Conservation (phyloP, 2,888 invertebrate species). For the Tyria jacobaeae region DNA sequence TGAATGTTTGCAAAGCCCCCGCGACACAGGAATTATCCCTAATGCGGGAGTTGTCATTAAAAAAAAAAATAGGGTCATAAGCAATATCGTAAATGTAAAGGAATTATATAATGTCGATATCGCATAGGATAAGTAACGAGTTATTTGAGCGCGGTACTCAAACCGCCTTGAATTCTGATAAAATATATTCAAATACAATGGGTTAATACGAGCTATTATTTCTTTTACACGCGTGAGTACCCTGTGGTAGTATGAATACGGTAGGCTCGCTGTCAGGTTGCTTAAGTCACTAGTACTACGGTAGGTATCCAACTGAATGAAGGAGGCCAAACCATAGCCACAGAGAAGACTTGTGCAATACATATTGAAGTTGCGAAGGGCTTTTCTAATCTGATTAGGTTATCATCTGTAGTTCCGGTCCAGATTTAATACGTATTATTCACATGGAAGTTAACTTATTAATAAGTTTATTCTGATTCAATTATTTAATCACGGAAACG, state of each 20-base stretch:
- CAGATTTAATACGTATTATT: constrained; percentile 26
- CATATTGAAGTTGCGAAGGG: constrained; percentile 61
- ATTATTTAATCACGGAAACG: neutral
- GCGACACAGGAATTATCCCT: too few relatives aligned
- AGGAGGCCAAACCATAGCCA: constrained; percentile 51
- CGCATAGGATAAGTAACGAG: neutral
- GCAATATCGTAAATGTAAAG: too few relatives aligned
- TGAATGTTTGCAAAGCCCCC: too few relatives aligned
- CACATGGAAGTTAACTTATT: constrained; percentile 7
- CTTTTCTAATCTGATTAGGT: constrained; percentile 53
- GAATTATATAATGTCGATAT: too few relatives aligned
- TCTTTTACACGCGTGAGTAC: constrained; percentile 61
- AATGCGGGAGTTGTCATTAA: too few relatives aligned
- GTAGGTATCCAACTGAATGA: constrained; percentile 57
- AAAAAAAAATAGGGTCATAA: too few relatives aligned
- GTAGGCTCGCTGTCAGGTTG: constrained; percentile 45
- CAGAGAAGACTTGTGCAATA: constrained; percentile 55
- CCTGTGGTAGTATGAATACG: constrained; percentile 44
- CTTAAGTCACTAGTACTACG: constrained; percentile 49
- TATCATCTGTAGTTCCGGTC: constrained; percentile 51
- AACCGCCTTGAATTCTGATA: constrained; percentile 9
- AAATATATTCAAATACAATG: constrained; percentile 33
- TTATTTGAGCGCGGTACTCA: neutral
- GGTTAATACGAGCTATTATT: constrained; percentile 45
- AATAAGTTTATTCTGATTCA: neutral